Evolutionary conservation across 2,888 invertebrate genomes (phyloP), one percentile per base, ranked within the genome.

Genomic region (Scaptodrosophila latifasciaeformis): DNA sequence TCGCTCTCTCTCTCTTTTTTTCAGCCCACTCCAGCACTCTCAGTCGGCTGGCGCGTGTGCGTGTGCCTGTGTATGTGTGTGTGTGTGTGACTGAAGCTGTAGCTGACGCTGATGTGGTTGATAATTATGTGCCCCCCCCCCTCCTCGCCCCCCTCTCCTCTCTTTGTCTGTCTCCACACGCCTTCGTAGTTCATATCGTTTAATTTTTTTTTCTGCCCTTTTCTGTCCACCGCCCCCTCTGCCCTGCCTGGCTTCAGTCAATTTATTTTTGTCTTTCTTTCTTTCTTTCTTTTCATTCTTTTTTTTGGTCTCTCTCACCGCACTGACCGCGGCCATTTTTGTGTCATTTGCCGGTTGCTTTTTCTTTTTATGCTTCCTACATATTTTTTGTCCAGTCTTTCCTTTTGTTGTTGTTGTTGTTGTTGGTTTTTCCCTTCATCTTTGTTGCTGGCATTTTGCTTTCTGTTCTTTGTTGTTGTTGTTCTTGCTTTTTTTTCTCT

Each of bases 51-150:
- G 27, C 27, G 4, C 27, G 5, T 27, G 27, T 9, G n/a, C 27
- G 9, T 27, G 27, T 4, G 9, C 29, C 17, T 10, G 9, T 13
- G 31, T 12, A 12, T 45, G 44, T 54, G 54, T 54, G 59, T 57
- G 45, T 47, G 31, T 35, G 46, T 30, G n/a, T n/a, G n/a, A n/a
- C n/a, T n/a, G n/a, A n/a, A n/a, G 18, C 57, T 62, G 48, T 45
- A 45, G 64, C 59, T 66, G 75, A 58, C 62, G 62, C 70, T 72
- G 71, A 72, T 72, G 80, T 79, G 80, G 80, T 61, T 72, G 71
- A 72, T 79, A 72, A 72, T 72, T 79, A 72, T 72, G 80, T 72
- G 74, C 45, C 63, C 57, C 34, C 50, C 51, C 44, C 47, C 46
- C 13, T n/a, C 4, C 17, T 37, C 10, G 37, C 13, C 37, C 10